A percentile compares a stretch with the other conserved stretches of the same genome.
phyloP scores from a whole-genome alignment of 92 coral and sea anemone species.

The Epizoanthus rinbou region DNA sequence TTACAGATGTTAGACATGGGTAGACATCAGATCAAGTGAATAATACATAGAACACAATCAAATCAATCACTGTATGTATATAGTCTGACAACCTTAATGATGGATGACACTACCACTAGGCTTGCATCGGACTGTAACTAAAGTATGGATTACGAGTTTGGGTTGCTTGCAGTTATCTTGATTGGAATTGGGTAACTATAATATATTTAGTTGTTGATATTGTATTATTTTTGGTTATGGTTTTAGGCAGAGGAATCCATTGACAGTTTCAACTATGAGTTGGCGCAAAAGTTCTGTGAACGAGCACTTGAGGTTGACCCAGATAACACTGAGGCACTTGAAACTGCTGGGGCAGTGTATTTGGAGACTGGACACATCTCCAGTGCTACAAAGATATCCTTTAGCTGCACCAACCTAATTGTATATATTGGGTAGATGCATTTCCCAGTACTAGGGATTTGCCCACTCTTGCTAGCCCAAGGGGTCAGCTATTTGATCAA shows the following conservation, averaged over 20 bases:
- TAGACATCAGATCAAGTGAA: no score
- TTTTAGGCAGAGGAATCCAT: constrained; percentile 83
- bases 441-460: no score
- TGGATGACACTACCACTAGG: no score
- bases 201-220: no score
- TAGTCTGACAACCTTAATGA: no score
- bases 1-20: no score
- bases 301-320: constrained; percentile 86
- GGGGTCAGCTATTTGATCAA: no score
- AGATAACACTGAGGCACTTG: constrained; percentile 74
- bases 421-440: no score
- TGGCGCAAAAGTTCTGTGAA: constrained; percentile 91
- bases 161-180: neutral
- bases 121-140: neutral
- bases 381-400: constrained; percentile 89
- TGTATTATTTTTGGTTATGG: neutral
- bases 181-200: neutral
- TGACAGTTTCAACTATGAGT: constrained; percentile 86
- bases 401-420: neutral
- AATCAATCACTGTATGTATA: no score
- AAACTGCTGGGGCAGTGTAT: constrained; percentile 90
- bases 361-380: constrained; percentile 85
- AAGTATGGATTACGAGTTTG: neutral
- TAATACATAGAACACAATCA: no score
- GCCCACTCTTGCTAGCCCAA: no score